Conservation (phyloP, 53 echinoderm and acorn worm species). For the Mesocentrotus franciscanus region DNA sequence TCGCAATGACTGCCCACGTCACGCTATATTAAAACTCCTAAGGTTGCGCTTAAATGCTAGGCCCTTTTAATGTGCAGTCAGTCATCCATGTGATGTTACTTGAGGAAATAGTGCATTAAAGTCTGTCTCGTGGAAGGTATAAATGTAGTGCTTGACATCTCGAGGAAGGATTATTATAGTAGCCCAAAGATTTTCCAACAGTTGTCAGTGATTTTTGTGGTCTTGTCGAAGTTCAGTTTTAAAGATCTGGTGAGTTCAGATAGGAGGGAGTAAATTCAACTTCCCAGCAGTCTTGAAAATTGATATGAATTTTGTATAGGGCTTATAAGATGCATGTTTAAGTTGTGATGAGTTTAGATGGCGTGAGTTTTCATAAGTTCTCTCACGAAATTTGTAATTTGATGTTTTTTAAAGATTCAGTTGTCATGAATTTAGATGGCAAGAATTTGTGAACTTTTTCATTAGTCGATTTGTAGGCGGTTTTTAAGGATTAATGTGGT, state of each 20-base stretch:
- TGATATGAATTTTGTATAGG: not conserved
- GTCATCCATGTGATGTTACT: not conserved
- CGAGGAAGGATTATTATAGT: not conserved
- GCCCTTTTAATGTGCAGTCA: not conserved
- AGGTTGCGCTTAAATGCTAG: not conserved
- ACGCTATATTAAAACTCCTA: not conserved
- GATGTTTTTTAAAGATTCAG: too few relatives aligned
- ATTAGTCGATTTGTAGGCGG: too few relatives aligned
- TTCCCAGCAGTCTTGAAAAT: not conserved
- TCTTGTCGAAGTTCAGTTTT: not conserved
- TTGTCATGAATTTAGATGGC: too few relatives aligned
- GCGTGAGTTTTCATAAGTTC: not conserved
- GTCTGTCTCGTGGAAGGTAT: not conserved
- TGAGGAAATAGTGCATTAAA: constrained; percentile 24
- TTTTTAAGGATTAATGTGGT: too few relatives aligned
- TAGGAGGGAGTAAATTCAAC: not conserved
- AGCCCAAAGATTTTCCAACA: not conserved
- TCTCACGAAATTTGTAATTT: too few relatives aligned
- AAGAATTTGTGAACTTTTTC: too few relatives aligned
- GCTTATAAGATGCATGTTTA: not conserved
- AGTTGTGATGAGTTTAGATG: not conserved
- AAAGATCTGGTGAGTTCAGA: not conserved
- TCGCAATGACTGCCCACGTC: not conserved
- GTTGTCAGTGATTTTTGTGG: not conserved
- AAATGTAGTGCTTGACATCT: not conserved